Conservation (phyloP, 2,113 vertebrate genomes). For the Trogon melanurus region DNA sequence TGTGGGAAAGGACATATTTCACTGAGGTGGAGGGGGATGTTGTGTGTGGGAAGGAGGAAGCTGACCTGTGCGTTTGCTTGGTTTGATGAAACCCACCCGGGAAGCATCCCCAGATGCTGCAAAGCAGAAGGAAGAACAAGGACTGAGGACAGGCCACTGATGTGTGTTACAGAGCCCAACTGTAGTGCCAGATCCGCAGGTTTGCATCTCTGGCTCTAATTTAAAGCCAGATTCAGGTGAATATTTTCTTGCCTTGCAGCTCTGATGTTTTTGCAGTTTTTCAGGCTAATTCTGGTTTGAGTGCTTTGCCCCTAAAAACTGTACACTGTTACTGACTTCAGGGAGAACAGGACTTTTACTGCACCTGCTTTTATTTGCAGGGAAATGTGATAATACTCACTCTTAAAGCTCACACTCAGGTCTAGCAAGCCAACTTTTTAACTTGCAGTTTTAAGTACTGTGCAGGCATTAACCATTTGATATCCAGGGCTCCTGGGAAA, state of each 20-base stretch:
- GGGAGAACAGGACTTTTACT: neutral
- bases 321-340: neutral
- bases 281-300: neutral
- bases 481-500: neutral
- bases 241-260: neutral
- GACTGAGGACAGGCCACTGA: neutral
- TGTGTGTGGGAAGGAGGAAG: neutral
- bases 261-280: neutral
- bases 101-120: neutral
- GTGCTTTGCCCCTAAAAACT: neutral
- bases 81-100: neutral
- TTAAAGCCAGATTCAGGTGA: neutral
- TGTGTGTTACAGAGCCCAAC: neutral
- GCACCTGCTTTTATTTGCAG: neutral
- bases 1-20: neutral
- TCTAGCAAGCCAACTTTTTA: constrained; percentile 10
- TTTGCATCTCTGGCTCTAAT: neutral
- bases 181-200: neutral
- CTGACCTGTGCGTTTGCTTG: neutral
- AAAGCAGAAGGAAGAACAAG: neutral
- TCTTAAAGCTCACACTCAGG: neutral
- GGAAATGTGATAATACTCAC: neutral
- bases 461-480: constrained; percentile 21
- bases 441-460: neutral
- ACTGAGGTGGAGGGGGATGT: neutral